Evolutionary conservation across 2,113 vertebrate species (phyloP), one percentile per base, ranked within the genome.

Genomic region (Lepus europaeus): DNA sequence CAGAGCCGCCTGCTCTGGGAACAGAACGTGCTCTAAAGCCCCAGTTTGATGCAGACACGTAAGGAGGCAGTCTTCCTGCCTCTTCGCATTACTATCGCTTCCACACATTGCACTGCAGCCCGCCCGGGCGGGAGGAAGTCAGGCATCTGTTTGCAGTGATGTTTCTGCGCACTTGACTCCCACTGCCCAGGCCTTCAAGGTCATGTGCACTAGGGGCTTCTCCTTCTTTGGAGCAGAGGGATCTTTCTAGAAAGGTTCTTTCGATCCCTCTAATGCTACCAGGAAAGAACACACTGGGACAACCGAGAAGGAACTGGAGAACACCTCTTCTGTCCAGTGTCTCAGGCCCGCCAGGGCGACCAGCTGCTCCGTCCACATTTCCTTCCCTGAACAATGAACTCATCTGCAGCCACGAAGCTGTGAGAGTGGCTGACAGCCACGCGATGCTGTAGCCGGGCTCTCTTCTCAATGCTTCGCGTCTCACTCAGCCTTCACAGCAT

Each of bases 1-100:
- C 85, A 73, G 33, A 29, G 56, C 6, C 33, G 70, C 33, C 59
- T 91, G 83, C 92, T 87, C 92, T 93, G 88, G 81, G 92, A 87
- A n/a, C 8, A 66, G 61, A 89, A 45, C 53, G 22, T 53, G 33
- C 73, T 69, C 81, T 6, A 45, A 56, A 64, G 63, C 23, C 33
- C 70, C 39, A 33, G 16, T 77, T 92, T 51, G 36, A 90, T 79
- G 88, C 88, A 78, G 76, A 90, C 56, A 61, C 92, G 83, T 45
- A 83, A 19, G 64, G 79, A 89, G 63, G 74, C 73, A 3, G 39
- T n/a, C 89, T 87, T 59, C 51, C 77, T 92, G 92, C 93, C 90
- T 78, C 72, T 89, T 36, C 29, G 6, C 11, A 29, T 95, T 70
- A 49, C 10, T 4, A 2, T 93, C 87, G 36, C 7, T 11, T 69